Evolutionary conservation across 2,113 vertebrate genomes (phyloP).

Genomic region (Propithecus coquereli): DNA sequence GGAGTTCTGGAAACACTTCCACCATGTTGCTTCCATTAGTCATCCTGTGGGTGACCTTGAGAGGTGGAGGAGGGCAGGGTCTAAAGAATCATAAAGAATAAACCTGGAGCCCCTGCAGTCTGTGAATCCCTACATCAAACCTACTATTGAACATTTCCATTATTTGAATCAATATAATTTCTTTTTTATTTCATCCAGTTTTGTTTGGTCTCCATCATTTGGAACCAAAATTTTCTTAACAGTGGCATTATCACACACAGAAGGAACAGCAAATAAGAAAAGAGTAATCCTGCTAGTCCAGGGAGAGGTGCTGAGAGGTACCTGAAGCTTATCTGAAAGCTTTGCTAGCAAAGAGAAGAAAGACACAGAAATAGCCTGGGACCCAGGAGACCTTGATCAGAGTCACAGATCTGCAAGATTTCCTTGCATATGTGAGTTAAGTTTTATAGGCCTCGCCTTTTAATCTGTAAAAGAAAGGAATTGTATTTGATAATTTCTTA

Average conservation of each 20-base stretch:
- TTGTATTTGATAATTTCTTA: neutral
- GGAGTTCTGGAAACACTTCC: neutral
- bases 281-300: neutral
- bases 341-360: neutral
- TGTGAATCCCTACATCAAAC: neutral
- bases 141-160: neutral
- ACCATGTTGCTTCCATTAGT: neutral
- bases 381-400: neutral
- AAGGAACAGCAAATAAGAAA: neutral
- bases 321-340: neutral
- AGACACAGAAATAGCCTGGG: neutral
- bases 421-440: neutral
- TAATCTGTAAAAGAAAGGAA: neutral
- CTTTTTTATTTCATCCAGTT: neutral
- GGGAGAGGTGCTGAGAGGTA: neutral
- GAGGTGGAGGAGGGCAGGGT: neutral
- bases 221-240: neutral
- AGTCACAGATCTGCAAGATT: neutral
- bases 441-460: neutral
- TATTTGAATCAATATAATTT: neutral
- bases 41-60: neutral
- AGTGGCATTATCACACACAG: neutral
- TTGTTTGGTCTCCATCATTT: neutral
- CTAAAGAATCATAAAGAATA: neutral
- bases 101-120: neutral